These are phyloP conservation scores for Scytalopus superciliaris DNA, from an alignment of 2,113 vertebrate genomes.

Conservation along the genomic window DNA sequence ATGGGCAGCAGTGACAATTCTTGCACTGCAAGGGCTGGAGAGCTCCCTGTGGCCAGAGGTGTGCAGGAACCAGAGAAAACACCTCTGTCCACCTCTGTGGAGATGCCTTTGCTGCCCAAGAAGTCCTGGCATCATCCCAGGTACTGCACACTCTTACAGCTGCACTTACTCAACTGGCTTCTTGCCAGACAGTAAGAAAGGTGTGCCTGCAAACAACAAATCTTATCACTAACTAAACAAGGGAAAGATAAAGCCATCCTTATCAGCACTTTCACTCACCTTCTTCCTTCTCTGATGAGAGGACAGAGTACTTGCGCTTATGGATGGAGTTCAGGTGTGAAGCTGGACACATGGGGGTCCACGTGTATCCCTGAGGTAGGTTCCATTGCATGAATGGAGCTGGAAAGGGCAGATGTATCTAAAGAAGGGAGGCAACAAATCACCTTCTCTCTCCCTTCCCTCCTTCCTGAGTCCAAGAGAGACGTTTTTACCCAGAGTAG, in stretches of 20 bases:
- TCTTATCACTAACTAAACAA: background rate
- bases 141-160: fast-evolving
- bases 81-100: background rate
- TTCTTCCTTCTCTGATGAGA: background rate
- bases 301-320: background rate
- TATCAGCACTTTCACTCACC: background rate
- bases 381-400: background rate
- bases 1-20: background rate
- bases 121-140: background rate
- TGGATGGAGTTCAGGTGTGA: background rate
- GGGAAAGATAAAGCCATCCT: background rate
- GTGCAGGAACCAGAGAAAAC: background rate
- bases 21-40: fast-evolving
- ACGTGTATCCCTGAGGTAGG: background rate
- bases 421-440: background rate
- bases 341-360: fast-evolving
- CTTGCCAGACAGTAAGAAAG: background rate
- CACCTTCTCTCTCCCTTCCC: background rate
- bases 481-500: background rate
- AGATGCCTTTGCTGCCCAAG: background rate
- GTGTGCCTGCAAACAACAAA: background rate
- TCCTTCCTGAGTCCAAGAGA: background rate
- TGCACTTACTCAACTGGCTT: background rate
- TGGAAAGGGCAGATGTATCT: background rate
- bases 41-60: background rate